Base-by-base conservation (phyloP, 1,140 invertebrate genomes). In the Eriocheir sinensis region DNA sequence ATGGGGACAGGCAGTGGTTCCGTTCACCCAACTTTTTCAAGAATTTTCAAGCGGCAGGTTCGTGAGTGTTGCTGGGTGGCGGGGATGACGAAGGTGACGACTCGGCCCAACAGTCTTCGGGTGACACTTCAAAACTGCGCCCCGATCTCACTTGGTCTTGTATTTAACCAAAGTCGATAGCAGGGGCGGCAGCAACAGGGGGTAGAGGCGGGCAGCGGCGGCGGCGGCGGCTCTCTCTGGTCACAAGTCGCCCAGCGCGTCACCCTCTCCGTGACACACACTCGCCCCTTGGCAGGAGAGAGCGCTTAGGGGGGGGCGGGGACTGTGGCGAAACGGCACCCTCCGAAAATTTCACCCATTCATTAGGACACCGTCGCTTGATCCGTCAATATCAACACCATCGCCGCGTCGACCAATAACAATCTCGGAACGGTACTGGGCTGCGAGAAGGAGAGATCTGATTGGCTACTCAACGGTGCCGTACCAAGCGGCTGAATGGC, bases 361-460 rank as follows among this genome's bases (percentile, higher is more conserved):
- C 94, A 94, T 94, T 86, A 88, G 83, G 32, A 38, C 81, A 40
- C 30, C 36, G 79, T 92, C 89, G 86, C 94, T 92, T 85, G 94
- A 91, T 91, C 94, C 90, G 80, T 94, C 89, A 92, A 92, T 92
- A 92, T 40, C 79, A 83, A 30, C 83, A 93, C 89, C 89, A 94
- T 91, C 44, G 60, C 80, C 27, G 17, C 80, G 80, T 48, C 89
- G 44, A 91, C 93, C 93, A 94, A 94, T 94, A 88, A 94, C 94
- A 92, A 94, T 83, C 94, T 94, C 94, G 94, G 94, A 85, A 91
- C 89, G 86, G 41, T 91, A 92, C 41, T 94, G 94, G 41, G 94
- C 60, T 88, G 79, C 93, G 89, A 94, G 91, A 94, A 94, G 93
- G 93, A 94, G 93, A 94, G 93, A 94, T 94, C 93, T 94, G 93